A percentile compares a stretch with the other conserved stretches of the same genome.
Conservation (phyloP, 2,113 vertebrate genomes). For the Lynx canadensis region DNA sequence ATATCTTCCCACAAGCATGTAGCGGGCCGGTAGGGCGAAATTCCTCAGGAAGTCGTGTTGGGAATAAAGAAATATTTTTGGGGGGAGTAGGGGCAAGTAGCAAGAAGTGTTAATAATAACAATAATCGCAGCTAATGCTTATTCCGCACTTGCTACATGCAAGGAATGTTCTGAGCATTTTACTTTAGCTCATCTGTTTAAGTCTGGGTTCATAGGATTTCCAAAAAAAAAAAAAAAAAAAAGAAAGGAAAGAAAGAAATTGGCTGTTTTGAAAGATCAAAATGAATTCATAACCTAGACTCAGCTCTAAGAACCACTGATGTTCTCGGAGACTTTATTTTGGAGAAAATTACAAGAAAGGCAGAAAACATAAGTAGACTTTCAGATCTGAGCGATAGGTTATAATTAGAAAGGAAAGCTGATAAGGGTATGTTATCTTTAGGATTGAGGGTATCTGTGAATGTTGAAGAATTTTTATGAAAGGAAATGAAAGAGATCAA, state of each 20-base stretch:
- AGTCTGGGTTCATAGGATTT: conserved; percentile 48
- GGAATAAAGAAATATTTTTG: neutral
- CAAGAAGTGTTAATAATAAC: neutral
- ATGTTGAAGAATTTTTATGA: conserved; percentile 56
- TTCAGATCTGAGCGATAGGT: conserved; percentile 49
- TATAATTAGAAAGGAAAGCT: conserved; percentile 68
- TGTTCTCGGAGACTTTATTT: conserved; percentile 66
- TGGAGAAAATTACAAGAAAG: conserved; percentile 68
- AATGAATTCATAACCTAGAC: conserved; percentile 62
- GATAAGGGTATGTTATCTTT: conserved; percentile 67
- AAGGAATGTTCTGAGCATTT: conserved; percentile 31
- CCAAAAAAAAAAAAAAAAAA: neutral
- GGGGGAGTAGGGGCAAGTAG: neutral
- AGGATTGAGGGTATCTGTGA: conserved; percentile 34
- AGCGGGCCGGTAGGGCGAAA: neutral
- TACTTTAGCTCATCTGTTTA: conserved; percentile 55
- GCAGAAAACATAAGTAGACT: conserved; percentile 51
- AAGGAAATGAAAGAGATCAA: conserved; percentile 72
- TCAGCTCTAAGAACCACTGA: conserved; percentile 55
- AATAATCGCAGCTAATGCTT: neutral
- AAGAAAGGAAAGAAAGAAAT: no score
- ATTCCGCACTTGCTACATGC: neutral
- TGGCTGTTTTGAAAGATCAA: conserved; percentile 65
- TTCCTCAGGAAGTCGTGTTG: neutral
- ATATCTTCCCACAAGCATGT: neutral